Evolutionary conservation across 1,140 invertebrate genomes (phyloP).

Genomic region (Anastrepha obliqua): DNA sequence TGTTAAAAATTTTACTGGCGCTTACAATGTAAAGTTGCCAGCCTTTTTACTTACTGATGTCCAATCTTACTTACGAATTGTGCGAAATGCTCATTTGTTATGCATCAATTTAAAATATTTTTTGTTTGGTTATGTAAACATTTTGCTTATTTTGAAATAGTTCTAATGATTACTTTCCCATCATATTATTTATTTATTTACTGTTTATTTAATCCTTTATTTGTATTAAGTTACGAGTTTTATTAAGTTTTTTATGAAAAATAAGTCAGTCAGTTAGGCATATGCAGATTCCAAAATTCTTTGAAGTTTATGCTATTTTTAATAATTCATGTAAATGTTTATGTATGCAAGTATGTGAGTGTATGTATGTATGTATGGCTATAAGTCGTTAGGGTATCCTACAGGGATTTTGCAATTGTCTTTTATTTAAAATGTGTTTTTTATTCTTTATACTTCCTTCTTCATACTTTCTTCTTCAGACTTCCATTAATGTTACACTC

Average conservation of each 20-base stretch:
- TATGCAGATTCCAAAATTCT: conserved; percentile 62
- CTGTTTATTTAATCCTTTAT: neutral
- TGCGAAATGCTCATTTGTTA: no score
- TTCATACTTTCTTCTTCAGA: neutral
- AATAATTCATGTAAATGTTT: conserved; percentile 58
- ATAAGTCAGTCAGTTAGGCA: conserved; percentile 54
- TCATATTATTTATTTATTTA: neutral
- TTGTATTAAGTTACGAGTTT: conserved; percentile 52
- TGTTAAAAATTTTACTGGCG: no score
- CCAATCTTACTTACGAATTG: no score
- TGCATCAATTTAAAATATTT: no score
- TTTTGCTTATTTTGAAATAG: no score
- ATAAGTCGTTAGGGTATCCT: conserved; percentile 45
- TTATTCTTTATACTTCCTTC: neutral
- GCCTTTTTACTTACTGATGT: no score
- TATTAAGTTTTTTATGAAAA: conserved; percentile 57
- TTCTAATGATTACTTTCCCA: no score
- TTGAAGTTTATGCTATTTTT: conserved; percentile 62
- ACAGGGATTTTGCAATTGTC: conserved; percentile 39
- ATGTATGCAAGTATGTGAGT: conserved; percentile 58
- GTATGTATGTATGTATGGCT: conserved; percentile 51
- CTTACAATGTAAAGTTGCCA: no score
- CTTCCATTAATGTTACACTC: neutral
- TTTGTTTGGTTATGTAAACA: no score
- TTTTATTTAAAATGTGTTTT: conserved; percentile 54